These are phyloP conservation scores for Rousettus leschenaultii DNA, from an alignment of 2,113 vertebrate genomes.

Conservation along the genomic window DNA sequence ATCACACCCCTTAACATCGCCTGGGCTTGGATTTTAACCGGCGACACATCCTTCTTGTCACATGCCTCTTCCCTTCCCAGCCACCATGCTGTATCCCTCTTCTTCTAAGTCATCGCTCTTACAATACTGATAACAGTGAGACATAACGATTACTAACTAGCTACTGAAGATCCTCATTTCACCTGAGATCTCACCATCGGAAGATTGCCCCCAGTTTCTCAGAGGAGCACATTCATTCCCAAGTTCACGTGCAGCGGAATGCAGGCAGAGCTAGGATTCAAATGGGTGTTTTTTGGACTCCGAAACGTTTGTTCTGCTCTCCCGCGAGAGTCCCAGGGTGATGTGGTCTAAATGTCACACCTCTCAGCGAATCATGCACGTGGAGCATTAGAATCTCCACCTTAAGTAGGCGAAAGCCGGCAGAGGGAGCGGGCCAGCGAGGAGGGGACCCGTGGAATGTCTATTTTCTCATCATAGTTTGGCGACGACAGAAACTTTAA, in stretches of 20 bases:
- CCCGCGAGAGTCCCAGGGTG: too few species aligned
- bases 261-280: not conserved
- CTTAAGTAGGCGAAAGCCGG: not conserved
- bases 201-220: not conserved
- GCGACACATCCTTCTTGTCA: not conserved
- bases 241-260: not conserved
- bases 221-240: not conserved
- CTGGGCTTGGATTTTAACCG: not conserved
- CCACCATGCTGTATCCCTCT: not conserved
- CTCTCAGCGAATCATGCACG: not conserved
- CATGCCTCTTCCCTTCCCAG: not conserved
- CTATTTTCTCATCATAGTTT: not conserved
- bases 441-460: accelerated
- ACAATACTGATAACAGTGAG: not conserved
- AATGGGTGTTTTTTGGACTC: not conserved
- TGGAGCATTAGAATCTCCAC: not conserved
- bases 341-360: not conserved
- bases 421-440: not conserved
- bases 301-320: not conserved
- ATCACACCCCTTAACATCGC: not conserved
- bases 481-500: not conserved
- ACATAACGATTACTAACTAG: not conserved
- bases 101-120: not conserved
- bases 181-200: not conserved
- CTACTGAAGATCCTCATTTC: not conserved